Evolutionary conservation across 2,797 vertebrate genomes (phyloP).

Genomic region (Argyrosomus regius): DNA sequence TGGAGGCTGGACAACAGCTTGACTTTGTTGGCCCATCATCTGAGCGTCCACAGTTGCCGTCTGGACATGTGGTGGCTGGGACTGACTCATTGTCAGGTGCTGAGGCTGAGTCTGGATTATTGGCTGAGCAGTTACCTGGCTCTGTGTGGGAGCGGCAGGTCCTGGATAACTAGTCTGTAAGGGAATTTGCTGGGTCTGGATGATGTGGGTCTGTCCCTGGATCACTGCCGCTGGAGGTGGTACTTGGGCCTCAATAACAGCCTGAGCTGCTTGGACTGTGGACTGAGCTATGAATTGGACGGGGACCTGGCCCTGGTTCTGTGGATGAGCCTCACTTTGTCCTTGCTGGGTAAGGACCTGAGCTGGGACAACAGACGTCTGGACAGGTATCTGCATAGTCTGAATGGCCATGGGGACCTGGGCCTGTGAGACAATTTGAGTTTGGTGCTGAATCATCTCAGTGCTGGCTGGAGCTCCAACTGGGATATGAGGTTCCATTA

Average conservation of each 20-base stretch:
- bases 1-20: conserved; percentile 57
- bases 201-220: conserved; percentile 68
- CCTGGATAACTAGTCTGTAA: conserved; percentile 72
- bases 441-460: conserved; percentile 71
- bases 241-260: conserved; percentile 60
- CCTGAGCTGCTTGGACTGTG: conserved; percentile 55
- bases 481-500: conserved; percentile 73
- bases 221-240: conserved; percentile 49
- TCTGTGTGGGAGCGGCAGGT: conserved; percentile 59
- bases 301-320: conserved; percentile 72
- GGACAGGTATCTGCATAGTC: conserved; percentile 63
- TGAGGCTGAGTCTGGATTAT: conserved; percentile 67
- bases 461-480: conserved; percentile 51
- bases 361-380: conserved; percentile 54
- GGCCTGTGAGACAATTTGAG: conserved; percentile 71
- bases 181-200: conserved; percentile 74
- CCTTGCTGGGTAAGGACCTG: conserved; percentile 68
- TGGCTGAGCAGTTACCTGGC: conserved; percentile 66
- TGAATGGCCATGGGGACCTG: conserved; percentile 72
- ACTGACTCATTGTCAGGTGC: conserved; percentile 51
- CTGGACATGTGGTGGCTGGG: conserved; percentile 54
- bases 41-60: conserved; percentile 51
- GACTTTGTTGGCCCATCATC: conserved; percentile 64
- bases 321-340: conserved; percentile 67
- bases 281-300: conserved; percentile 69